phyloP scores from a whole-genome alignment of 2,113 vertebrate genomes.

The Symphodus melops region DNA sequence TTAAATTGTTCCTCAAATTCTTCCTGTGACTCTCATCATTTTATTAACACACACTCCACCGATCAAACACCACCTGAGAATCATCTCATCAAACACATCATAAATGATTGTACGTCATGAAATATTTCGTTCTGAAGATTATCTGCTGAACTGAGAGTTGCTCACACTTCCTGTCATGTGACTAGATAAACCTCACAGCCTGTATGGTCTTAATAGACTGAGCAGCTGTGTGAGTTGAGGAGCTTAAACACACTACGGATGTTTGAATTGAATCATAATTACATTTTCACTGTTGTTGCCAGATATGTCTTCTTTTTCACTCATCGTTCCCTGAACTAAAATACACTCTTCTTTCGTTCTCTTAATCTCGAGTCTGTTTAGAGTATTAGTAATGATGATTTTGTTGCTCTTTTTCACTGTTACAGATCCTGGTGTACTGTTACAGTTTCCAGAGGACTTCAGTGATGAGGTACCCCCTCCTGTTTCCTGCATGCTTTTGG shows the following conservation, averaged over 20 bases:
- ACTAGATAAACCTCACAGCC: constrained; percentile 65
- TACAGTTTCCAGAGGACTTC: constrained; percentile 82
- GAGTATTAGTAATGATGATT: background rate
- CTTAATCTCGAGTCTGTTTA: background rate
- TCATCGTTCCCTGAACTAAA: background rate
- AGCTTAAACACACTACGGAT: too few species aligned
- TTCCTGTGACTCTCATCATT: background rate
- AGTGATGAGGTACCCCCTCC: constrained; percentile 62
- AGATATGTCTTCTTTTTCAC: background rate
- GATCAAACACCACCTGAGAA: background rate
- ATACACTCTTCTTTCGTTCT: too few species aligned
- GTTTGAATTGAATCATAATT: too few species aligned
- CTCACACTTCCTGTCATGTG: constrained; percentile 78
- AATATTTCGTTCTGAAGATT: background rate
- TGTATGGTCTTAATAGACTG: constrained; percentile 1
- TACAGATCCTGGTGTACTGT: constrained; percentile 78
- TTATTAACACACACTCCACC: background rate
- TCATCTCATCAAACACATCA: background rate
- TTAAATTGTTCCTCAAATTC: constrained; percentile 20
- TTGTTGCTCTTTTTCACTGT: background rate
- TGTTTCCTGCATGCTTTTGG: background rate
- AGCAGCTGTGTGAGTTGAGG: background rate
- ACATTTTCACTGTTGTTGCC: too few species aligned
- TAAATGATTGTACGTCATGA: too few species aligned
- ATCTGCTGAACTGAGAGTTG: constrained; percentile 43